Conservation (phyloP, 1,140 invertebrate genomes). For the Drosophila rhopaloa region DNA sequence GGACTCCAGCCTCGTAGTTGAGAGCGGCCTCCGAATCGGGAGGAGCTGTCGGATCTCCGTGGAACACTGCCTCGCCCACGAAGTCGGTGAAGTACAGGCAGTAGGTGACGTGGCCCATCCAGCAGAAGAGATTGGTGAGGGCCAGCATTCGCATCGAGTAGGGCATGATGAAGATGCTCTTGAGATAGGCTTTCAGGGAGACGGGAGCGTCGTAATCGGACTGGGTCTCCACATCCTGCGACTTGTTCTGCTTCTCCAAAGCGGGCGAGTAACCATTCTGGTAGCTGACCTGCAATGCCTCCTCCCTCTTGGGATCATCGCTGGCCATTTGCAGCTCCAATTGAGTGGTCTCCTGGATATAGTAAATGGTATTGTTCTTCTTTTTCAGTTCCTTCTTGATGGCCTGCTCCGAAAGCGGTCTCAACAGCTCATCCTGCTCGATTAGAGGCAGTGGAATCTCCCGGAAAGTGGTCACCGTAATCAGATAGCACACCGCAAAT, state of each 20-base stretch:
- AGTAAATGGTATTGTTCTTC: constrained; percentile 73
- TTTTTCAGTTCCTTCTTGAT: constrained; percentile 84
- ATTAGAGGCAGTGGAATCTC: constrained; percentile 89
- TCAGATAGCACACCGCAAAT: constrained; percentile 88
- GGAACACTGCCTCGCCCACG: constrained; percentile 92
- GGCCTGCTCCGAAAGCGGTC: constrained; percentile 77
- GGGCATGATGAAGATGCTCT: constrained; percentile 92
- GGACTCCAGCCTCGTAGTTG: constrained; percentile 90
- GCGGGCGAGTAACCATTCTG: constrained; percentile 58
- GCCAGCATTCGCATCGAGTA: constrained; percentile 90
- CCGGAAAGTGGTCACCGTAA: constrained; percentile 89
- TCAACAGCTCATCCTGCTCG: constrained; percentile 80
- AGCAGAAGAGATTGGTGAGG: constrained; percentile 93
- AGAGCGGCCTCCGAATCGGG: constrained; percentile 37
- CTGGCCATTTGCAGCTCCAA: constrained; percentile 57
- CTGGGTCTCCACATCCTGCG: constrained; percentile 34
- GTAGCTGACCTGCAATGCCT: constrained; percentile 56
- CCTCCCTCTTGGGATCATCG: constrained; percentile 41
- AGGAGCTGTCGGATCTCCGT: constrained; percentile 88
- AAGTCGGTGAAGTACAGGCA: constrained; percentile 95
- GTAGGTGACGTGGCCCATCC: constrained; percentile 95
- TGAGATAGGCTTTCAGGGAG: constrained; percentile 88
- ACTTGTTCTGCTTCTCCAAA: constrained; percentile 13
- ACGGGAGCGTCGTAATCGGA: constrained; percentile 67
- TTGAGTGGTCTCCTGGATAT: constrained; percentile 69